phyloP scores from a whole-genome alignment of 2,888 invertebrate species.

The Harpalus rufipes region DNA sequence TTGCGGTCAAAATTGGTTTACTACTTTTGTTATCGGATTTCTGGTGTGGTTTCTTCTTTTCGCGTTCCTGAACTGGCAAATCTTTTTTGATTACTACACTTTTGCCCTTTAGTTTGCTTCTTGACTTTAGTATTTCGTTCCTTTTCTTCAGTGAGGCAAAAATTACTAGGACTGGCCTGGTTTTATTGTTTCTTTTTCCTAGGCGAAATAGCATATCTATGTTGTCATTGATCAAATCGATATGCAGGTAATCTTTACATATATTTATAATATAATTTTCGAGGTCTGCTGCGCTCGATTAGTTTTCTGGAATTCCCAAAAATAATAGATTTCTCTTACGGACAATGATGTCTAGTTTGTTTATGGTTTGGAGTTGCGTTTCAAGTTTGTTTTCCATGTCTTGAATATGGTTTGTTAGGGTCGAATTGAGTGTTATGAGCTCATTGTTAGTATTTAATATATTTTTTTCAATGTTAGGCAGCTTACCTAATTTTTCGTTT shows the following conservation, averaged over 20 bases:
- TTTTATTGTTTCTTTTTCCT: neutral
- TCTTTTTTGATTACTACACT: neutral
- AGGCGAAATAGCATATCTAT: conserved; percentile 7
- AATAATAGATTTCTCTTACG: neutral
- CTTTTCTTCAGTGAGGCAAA: neutral
- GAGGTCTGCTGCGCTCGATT: neutral
- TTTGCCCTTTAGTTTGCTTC: neutral
- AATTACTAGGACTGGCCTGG: neutral
- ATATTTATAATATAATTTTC: neutral
- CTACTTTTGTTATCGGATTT: neutral
- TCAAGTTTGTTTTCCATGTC: neutral
- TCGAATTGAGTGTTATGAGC: neutral
- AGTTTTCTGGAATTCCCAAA: neutral
- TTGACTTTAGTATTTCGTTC: neutral
- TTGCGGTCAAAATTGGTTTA: too few relatives aligned
- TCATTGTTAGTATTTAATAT: neutral
- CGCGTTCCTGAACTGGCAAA: neutral
- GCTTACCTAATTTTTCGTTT: neutral
- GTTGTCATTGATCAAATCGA: neutral
- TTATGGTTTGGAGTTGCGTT: neutral
- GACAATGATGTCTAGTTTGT: neutral
- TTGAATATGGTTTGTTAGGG: neutral
- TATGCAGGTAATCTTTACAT: neutral
- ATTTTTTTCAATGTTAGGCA: neutral
- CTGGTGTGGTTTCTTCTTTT: neutral